Evolutionary conservation across 2,797 vertebrate species (phyloP).

Genomic region (Dermochelys coriacea): DNA sequence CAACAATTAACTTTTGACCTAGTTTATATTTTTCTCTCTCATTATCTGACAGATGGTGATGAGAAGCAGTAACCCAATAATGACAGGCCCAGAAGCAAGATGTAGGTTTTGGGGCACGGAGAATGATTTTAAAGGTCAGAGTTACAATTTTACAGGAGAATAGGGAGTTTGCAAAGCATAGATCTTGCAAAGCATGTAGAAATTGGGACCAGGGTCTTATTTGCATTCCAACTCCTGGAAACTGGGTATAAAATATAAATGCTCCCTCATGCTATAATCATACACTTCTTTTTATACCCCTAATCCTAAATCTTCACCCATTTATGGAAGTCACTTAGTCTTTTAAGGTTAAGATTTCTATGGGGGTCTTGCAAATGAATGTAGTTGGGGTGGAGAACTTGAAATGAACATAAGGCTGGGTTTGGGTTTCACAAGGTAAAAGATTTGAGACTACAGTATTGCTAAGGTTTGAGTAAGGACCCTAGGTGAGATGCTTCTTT

Average conservation of each 20-base stretch:
- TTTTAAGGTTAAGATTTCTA: background rate
- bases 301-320: background rate
- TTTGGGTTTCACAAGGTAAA: background rate
- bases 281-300: background rate
- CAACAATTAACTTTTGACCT: conserved; percentile 37
- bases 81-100: conserved; percentile 42
- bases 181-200: background rate
- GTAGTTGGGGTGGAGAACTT: background rate
- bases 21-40: conserved; percentile 26
- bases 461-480: background rate
- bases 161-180: background rate
- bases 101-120: background rate
- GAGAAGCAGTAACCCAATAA: background rate
- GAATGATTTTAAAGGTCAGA: conserved; percentile 47
- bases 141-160: background rate
- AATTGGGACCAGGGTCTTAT: background rate
- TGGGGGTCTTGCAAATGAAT: background rate
- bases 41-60: conserved; percentile 41
- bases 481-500: background rate
- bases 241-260: background rate
- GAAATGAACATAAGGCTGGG: background rate
- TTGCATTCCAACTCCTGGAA: background rate
- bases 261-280: background rate
- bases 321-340: background rate
- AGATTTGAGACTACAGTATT: background rate